Evolutionary conservation across 2,113 vertebrate species (phyloP), one percentile per base, ranked within the genome.

Genomic region (Alligator mississippiensis): DNA sequence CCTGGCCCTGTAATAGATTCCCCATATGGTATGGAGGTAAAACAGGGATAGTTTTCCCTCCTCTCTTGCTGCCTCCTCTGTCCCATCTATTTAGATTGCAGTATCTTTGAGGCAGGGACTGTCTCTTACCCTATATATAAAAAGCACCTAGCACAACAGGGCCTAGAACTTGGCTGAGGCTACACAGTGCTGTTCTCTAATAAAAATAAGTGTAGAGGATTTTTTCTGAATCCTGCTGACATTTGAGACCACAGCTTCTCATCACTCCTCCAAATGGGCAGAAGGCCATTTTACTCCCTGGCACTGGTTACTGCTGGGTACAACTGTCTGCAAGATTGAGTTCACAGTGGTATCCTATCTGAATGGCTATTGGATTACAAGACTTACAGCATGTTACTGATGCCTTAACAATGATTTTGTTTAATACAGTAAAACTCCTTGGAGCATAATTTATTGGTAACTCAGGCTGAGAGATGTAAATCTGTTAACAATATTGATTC

Each of bases 401-500:
- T 61, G 66, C 76, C 84, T 63, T 16, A 2, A 84, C 79, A 78
- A 81, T 84, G 77, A 83, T 30, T 85, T 21, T 81, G 7, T 60
- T 81, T 80, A n/a, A 83, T 63, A 55, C 4, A 84, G 60, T 58
- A 82, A 81, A 55, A 47, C 3, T 81, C 85, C 87, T 77, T 3
- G 4, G 59, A 34, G 76, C 22, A 34, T 80, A 75, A 85, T 72
- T 82, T 57, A 85, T 2, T 14, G 79, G 54, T 24, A 84, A 88
- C 60, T 13, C 57, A 63, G 77, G 70, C n/a, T 0, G 9, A 74
- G 78, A 82, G 30, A 57, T 24, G 58, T 34, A 81, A 92, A 92
- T 81, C 82, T 81, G 87, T 38, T 72, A 85, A 58, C 19, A 13
- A 6, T 27, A 27, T n/a, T 91, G 90, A 87, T 64, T 77, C 83